Evolutionary conservation across 1,140 invertebrate genomes (phyloP).

Genomic region (Stenopsyche tienmushanensis): DNA sequence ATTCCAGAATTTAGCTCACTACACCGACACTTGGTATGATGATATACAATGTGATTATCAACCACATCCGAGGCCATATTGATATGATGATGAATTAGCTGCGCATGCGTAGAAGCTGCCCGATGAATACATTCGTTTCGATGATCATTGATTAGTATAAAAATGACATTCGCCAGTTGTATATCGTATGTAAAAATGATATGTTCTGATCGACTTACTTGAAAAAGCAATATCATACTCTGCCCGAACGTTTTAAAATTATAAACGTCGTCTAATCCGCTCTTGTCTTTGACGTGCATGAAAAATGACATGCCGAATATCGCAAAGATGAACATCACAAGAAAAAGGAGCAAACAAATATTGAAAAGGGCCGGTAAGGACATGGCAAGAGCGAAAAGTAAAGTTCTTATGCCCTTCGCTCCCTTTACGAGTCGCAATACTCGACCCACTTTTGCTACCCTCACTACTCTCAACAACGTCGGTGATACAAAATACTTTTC

Average conservation of each 20-base stretch:
- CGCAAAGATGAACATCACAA: constrained; percentile 99
- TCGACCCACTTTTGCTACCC: constrained; percentile 96
- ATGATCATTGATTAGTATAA: no score
- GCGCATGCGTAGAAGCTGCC: no score
- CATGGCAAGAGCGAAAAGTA: constrained; percentile 97
- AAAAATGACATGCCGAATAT: constrained; percentile 99
- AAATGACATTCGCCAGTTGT: no score
- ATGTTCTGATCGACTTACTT: constrained; percentile 61
- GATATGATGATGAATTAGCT: no score
- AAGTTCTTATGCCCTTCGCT: constrained; percentile 94
- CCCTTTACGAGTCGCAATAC: constrained; percentile 96
- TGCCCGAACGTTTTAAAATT: constrained; percentile 99
- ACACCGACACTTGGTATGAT: no score
- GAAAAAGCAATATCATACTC: constrained; percentile 97
- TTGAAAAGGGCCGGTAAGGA: constrained; percentile 97
- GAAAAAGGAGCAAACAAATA: constrained; percentile 95
- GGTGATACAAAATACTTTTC: constrained; percentile 98
- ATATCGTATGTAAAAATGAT: no score
- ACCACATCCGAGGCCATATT: no score
- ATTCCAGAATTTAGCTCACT: no score
- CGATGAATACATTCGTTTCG: no score
- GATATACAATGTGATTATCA: no score
- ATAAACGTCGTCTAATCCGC: constrained; percentile 93
- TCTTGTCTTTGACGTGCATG: constrained; percentile 93
- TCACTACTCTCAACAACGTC: constrained; percentile 92